Evolutionary conservation across 2,113 vertebrate species (phyloP), one percentile per base, ranked within the genome.

Genomic region (Ornithorhynchus anatinus): DNA sequence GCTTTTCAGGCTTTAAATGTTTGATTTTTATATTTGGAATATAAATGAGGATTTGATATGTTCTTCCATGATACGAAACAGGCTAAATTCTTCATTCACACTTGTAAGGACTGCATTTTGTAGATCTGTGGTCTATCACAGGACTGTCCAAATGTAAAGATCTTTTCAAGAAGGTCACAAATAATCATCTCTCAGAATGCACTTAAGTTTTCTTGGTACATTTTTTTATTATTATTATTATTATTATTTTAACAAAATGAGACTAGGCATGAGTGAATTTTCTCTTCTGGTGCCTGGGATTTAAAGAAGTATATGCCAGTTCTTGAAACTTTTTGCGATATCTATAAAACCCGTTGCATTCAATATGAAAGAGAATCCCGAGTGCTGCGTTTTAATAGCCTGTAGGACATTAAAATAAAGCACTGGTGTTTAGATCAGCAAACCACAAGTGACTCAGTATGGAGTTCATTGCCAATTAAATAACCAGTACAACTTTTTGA

Each of bases 11-110:
- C 85, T 89, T 78, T 87, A 84, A 72, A 63, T 72, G 60, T 89
- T 92, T 92, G 51, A 65, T 90, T 92, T 81, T 89, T 91, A 79
- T 89, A 79, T 92, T 90, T 88, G 81, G 80, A 81, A 77, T 74
- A 27, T 66, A 84, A 82, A 84, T 84, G 85, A 82, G 79, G 82
- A 89, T 92, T 88, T 85, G 74, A 84, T 87, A 91, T 72, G 76
- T 92, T 93, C 82, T 92, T 92, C 78, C 77, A 72, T 86, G 71
- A 80, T 72, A 77, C 59, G 11, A 80, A 86, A 85, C 78, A 84
- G 77, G 67, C 82, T 87, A 86, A 84, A 71, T 56, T 75, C 75
- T 82, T 89, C 60, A 68, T 84, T 82, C 66, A 80, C 43, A 78
- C 68, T 69, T 67, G 43, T 68, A 68, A 89, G 85, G 77, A 77